These are phyloP conservation scores for Elephas maximus DNA, from an alignment of 2,113 vertebrate genomes.

Conservation along the genomic window DNA sequence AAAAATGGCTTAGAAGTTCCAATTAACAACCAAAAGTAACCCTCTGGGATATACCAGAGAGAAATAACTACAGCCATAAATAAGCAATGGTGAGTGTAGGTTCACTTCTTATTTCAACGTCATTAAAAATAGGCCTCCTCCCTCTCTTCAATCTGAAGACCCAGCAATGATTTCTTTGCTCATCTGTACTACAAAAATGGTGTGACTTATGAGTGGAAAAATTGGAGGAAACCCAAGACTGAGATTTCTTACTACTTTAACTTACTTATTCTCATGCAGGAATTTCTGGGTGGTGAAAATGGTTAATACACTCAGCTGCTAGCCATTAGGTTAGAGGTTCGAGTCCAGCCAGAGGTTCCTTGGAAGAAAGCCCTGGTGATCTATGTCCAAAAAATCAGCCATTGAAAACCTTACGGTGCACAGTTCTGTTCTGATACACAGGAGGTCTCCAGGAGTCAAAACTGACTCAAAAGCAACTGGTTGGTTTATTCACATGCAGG, in stretches of 20 bases:
- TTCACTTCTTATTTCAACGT: constrained; percentile 72
- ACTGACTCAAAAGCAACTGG: not conserved
- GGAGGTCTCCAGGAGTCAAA: not conserved
- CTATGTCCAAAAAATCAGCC: not conserved
- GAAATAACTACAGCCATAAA: constrained; percentile 82
- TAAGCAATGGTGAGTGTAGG: constrained; percentile 75
- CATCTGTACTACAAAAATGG: not conserved
- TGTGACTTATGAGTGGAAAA: not conserved
- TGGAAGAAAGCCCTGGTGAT: not conserved
- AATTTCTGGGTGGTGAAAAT: not conserved
- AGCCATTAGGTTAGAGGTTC: not conserved
- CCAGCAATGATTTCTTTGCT: constrained; percentile 39
- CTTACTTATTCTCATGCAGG: not conserved
- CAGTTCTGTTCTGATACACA: not conserved
- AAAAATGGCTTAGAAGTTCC: constrained; percentile 84
- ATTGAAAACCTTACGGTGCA: not conserved
- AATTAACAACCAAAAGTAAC: constrained; percentile 82
- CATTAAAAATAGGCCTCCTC: constrained; percentile 63
- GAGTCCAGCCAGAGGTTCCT: not conserved
- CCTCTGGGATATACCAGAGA: constrained; percentile 72
- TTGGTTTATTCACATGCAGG: not conserved
- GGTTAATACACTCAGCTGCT: not conserved
- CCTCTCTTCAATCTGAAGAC: not conserved
- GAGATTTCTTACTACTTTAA: constrained; percentile 1
- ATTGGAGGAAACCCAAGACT: not conserved